Evolutionary conservation across 2,113 vertebrate species (phyloP), one percentile per base, ranked within the genome.

Genomic region (Dromaius novaehollandiae): DNA sequence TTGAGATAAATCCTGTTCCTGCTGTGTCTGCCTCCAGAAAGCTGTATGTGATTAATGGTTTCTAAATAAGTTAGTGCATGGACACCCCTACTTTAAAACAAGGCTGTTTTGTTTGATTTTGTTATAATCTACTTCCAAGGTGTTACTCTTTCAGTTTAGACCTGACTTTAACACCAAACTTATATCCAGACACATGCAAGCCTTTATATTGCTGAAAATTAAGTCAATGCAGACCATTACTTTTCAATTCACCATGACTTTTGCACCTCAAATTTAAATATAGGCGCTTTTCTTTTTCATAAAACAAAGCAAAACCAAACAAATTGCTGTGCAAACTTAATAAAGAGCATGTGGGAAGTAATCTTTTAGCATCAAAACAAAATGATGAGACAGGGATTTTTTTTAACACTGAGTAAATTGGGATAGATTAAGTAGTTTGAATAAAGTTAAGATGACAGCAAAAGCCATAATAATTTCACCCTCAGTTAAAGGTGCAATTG

Each of bases 401-500:
- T 28, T 82, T 76, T 89, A 93, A 92, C 42, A 86, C 80, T 38
- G 58, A 69, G 82, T 55, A 88, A 50, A 91, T 50, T 87, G 44
- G 58, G 42, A 68, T 86, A 69, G 88, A 94, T 93, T 53, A 96
- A 94, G 63, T 82, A 90, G 89, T 75, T 90, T 24, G 80, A 90
- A 55, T 78, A 86, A 90, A 88, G 94, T 88, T 92, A 95, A 75
- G 46, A 89, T 94, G 84, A 73, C 90, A 95, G 88, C 25, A 95
- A 95, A 96, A 96, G 26, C 90, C 58, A 76, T 78, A 87, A 96
- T 77, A 85, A 94, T 96, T 95, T 96, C 74, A 92, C 91, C 20
- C 48, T 76, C 70, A 91, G 90, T 96, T 97, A 93, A 94, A 96
- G 87, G 36, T 94, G 75, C 90, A 96, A 97, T 95, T 97, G 73